Percentiles rank a stretch among this genome's conserved stretches.
These are phyloP conservation scores for Mastigias papua DNA, from an alignment of 30 jellyfish, hydroid and myxozoan genomes.

Conservation along the genomic window DNA sequence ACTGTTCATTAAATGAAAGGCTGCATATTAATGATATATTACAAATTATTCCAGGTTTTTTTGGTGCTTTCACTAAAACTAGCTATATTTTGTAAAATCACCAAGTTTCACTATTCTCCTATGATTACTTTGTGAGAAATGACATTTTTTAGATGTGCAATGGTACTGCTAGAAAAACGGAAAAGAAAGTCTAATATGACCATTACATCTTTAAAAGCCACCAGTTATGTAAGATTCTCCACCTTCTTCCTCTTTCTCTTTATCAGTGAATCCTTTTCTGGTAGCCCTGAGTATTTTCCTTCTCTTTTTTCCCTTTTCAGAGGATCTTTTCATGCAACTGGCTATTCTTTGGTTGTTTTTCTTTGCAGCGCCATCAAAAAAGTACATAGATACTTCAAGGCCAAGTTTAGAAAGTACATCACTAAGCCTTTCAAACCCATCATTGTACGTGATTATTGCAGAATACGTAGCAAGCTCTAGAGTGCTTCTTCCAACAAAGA, in stretches of 20 bases:
- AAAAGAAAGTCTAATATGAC: background rate
- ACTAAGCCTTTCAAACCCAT: conserved; percentile 59
- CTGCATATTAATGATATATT: background rate
- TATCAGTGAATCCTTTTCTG: conserved; percentile 24
- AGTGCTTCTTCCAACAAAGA: conserved; percentile 44
- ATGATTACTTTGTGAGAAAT: background rate
- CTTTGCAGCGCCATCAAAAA: conserved; percentile 26
- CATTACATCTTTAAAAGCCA: conserved; percentile 2
- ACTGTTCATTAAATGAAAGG: background rate
- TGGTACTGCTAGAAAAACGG: background rate
- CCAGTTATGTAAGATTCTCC: conserved; percentile 19
- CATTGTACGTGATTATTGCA: conserved; percentile 42
- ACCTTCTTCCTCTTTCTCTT: conserved; percentile 16
- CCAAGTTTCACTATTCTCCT: conserved; percentile 3
- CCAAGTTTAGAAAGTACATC: conserved; percentile 14
- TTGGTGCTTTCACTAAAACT: background rate
- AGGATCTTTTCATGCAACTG: conserved; percentile 6
- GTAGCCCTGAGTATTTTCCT: conserved; percentile 18
- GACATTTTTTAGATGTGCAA: background rate
- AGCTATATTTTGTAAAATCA: no score
- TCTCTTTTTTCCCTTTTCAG: conserved; percentile 10
- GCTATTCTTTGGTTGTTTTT: conserved; percentile 40
- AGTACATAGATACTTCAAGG: conserved; percentile 10
- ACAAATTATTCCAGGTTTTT: background rate
- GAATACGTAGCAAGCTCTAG: conserved; percentile 22